Percentiles rank a stretch among this genome's conserved stretches.
These are phyloP conservation scores for Montipora capitata DNA, from an alignment of 92 coral and sea anemone species.

Conservation along the genomic window DNA sequence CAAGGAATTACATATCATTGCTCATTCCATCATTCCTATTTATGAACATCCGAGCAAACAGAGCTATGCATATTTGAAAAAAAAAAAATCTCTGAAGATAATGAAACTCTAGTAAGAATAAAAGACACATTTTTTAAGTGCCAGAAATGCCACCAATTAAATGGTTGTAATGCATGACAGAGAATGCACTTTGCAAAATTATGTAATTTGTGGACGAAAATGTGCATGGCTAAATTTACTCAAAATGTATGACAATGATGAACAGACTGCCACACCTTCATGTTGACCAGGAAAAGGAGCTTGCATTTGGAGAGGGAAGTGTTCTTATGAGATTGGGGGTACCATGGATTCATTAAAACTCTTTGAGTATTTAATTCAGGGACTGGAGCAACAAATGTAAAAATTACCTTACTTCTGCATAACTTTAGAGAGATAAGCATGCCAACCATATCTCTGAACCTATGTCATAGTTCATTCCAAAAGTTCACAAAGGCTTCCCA, in stretches of 20 bases:
- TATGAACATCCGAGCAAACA: not conserved
- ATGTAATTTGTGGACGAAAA: not conserved
- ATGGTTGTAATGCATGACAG: not conserved
- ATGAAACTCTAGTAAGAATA: not conserved
- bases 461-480: constrained; percentile 21
- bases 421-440: not conserved
- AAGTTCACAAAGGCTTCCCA: not conserved
- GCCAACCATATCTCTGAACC: constrained; percentile 15
- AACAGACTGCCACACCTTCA: not conserved
- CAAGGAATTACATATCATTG: not conserved
- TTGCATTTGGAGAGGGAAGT: no score
- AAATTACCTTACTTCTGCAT: not conserved
- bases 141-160: not conserved
- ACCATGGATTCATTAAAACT: no score
- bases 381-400: not conserved
- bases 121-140: not conserved
- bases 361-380: not conserved
- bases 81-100: not conserved
- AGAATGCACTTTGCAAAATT: no score
- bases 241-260: not conserved
- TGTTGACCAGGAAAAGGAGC: not conserved
- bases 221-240: not conserved
- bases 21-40: constrained; percentile 25
- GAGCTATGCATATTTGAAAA: constrained; percentile 12
- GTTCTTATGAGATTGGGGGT: no score